Base-by-base conservation (phyloP, 2,888 invertebrate species). In the Eumacrocentrus americanus region DNA sequence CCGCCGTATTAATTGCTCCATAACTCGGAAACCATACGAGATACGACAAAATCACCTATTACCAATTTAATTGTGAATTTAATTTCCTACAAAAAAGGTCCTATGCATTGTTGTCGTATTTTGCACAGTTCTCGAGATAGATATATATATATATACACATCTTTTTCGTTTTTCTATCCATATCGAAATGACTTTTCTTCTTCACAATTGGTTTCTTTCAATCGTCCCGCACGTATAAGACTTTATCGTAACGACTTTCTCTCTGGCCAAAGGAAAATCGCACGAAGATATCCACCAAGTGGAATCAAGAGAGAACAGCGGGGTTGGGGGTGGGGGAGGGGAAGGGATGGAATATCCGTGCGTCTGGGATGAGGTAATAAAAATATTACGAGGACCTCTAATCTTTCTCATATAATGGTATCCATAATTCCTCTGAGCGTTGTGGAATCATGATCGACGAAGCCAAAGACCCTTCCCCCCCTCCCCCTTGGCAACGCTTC, bases 371-470 rank as follows among this genome's bases (percentile, higher is more conserved):
- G 46, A 23, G 25, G 22, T 65, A 66, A 75, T 76, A 76, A 76
- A 76, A 76, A 76, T 76, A 76, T 76, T 76, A 76, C 73, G 74
- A 75, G 72, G 67, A 68, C 68, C 70, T 73, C 72, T 76, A 75
- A 76, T 75, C 75, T 75, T 75, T 70, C 69, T 69, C 67, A 67
- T 72, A 73, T 76, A 76, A 76, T 73, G 71, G 73, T 71, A 68
- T 72, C 75, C 75, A 75, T 76, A 75, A 76, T 76, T 76, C 72
- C 70, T 70, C 52, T 62, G 56, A 64, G 62, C 68, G 70, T 71
- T 71, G 68, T 66, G 70, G 65, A 69, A 70, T 68, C 75, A 69
- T 68, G 74, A 76, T 72, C 74, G 68, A 29, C 29, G 29, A 29
- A 29, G 29, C 29, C 29, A 29, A 29, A 29, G 50, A 50, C 35